These are phyloP conservation scores for Frieseomelitta varia DNA, from an alignment of 1,140 invertebrate species.

Conservation along the genomic window DNA sequence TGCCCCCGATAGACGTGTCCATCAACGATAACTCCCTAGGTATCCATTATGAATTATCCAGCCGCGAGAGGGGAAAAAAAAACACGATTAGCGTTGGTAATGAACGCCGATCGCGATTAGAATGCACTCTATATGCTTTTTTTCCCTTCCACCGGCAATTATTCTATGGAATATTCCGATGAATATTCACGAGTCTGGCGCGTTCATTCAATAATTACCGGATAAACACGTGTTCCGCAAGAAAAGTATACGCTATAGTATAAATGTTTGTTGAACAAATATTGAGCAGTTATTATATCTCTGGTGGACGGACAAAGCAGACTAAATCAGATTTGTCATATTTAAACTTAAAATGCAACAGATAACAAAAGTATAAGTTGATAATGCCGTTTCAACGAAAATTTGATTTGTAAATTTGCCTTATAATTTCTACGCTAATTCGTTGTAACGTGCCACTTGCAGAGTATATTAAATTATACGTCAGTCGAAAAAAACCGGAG, in stretches of 20 bases:
- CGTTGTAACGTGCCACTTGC: no score
- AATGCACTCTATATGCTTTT: neutral
- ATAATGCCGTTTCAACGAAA: no score
- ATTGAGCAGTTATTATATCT: no score
- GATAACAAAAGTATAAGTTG: no score
- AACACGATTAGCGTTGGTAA: conserved; percentile 25
- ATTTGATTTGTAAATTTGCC: no score
- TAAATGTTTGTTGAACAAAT: no score
- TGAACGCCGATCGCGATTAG: neutral
- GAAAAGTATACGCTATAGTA: neutral
- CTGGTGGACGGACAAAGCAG: no score
- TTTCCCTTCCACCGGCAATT: neutral
- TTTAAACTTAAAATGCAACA: no score
- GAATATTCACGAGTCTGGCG: conserved; percentile 11
- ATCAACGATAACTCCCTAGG: neutral
- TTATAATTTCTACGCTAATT: no score
- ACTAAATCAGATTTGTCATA: no score
- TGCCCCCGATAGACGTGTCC: conserved; percentile 30
- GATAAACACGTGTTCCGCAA: neutral
- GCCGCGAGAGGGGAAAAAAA: neutral
- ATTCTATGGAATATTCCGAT: neutral
- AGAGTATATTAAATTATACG: no score
- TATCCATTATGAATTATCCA: neutral
- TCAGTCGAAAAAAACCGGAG: no score
- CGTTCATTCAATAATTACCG: conserved; percentile 5